Evolutionary conservation across 2,113 vertebrate genomes (phyloP).

Genomic region (Chamaetylas fuelleborni): DNA sequence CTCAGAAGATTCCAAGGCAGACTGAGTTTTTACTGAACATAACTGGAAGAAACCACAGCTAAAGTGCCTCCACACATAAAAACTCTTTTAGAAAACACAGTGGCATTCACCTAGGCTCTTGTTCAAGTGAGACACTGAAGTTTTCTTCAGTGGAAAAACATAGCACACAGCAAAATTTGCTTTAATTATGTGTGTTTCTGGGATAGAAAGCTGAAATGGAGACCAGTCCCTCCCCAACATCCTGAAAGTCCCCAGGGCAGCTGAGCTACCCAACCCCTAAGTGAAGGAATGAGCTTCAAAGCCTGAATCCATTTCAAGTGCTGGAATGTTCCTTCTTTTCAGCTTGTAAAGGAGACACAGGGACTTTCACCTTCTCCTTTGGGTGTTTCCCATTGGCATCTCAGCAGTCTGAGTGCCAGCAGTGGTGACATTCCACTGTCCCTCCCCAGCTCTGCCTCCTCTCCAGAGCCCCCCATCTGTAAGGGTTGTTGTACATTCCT

Average conservation of each 20-base stretch:
- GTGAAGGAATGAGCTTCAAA: neutral
- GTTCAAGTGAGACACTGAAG: neutral
- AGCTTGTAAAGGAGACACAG: neutral
- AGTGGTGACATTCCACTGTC: neutral
- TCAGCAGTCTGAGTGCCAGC: neutral
- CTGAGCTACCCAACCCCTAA: rapidly evolving
- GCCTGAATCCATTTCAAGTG: neutral
- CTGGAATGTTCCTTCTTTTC: neutral
- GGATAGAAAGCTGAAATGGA: neutral
- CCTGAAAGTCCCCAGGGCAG: neutral
- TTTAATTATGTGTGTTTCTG: neutral
- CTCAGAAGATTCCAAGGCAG: neutral
- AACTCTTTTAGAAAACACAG: neutral
- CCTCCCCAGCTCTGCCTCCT: neutral
- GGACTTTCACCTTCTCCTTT: neutral
- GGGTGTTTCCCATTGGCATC: neutral
- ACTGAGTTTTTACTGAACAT: neutral
- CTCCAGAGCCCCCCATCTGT: neutral
- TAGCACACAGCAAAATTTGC: rapidly evolving
- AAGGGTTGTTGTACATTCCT: neutral
- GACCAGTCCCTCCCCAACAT: neutral
- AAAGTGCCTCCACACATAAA: neutral
- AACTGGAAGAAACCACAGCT: neutral
- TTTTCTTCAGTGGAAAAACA: neutral
- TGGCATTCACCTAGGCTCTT: neutral